Evolutionary conservation across 2,113 vertebrate species (phyloP), one percentile per base, ranked within the genome.

Genomic region (Cololabis saira): DNA sequence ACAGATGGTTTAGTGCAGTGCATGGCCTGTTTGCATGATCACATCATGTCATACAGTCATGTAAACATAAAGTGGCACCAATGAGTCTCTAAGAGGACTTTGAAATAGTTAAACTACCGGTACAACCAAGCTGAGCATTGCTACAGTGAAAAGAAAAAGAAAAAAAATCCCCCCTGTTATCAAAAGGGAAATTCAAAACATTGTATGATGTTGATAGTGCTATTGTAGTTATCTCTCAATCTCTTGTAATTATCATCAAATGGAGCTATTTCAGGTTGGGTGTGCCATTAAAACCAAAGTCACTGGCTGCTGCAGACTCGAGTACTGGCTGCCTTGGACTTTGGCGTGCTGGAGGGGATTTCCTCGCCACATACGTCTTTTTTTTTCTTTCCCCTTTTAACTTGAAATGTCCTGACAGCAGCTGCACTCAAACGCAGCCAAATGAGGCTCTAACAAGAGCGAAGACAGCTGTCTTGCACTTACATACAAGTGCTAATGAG

Each of bases 381-480:
- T 91, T 86, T 91, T 73, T 90, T 71, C 90, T 92, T 92, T 92
- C 89, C 87, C 89, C 88, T 92, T 92, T 93, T 90, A 92, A 92
- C 89, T 87, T 83, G 80, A 88, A 92, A 88, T 85, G 64, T 85
- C 81, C 76, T 82, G 78, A 91, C 83, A 91, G 84, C 91, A 92
- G 88, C 92, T 91, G 92, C 77, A 3, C 81, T 85, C 84, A 79
- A 74, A 83, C 64, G 75, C 82, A 86, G 7, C 69, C 70, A 85
- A 73, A 55, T 75, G 81, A 81, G 64, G 76, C 82, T 53, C 19
- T 33, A 57, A 65, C 66, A 40, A 60, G 48, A 83, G 70, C 53
- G 59, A 42, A 67, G 56, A 52, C 76, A 70, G 70, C 66, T 84
- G 76, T 56, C 30, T 50, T 44, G 42, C 59, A 21, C 50, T 63